Evolutionary conservation across 2,797 vertebrate species (phyloP), one percentile per base, ranked within the genome.

Genomic region (Cossypha heuglini): DNA sequence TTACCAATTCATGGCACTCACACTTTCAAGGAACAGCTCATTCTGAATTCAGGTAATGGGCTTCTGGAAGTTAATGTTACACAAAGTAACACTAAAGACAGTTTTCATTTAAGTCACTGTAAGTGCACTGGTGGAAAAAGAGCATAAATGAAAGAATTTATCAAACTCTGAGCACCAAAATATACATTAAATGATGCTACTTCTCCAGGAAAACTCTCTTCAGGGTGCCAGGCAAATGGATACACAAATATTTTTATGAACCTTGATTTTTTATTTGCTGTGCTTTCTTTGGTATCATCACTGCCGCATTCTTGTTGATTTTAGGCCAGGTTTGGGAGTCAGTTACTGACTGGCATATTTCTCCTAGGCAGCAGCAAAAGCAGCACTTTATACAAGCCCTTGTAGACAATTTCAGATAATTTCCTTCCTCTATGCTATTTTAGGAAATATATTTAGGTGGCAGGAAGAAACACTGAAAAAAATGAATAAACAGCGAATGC

Each of bases 381-480:
- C 73, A 90, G 49, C 80, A 71, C 46, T 92, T 86, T 17, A 77
- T 33, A 59, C 19, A 67, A 67, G 45, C 69, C 17, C 77, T 64
- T 68, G 38, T 42, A 86, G 69, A 61, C 58, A 88, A 93, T 90
- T 79, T 66, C 29, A 54, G 54, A 75, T 86, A 20, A 93, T 86
- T 92, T 84, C 42, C 88, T 96, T 83, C 83, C 59, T 94, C 42
- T 1, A 42, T 75, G 66, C 80, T 94, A 64, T 86, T 90, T 90
- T 52, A 68, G 62, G 79, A 83, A 91, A 62, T 46, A 48, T 45
- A 69, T 77, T 90, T 58, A 90, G 62, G 76, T 94, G 66, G 58
- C 51, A 80, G 43, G 69, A 93, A 64, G 52, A 71, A 87, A 61
- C 28, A 42, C 19, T 58, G 76, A 66, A 80, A 90, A 87, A 87